A percentile compares a stretch with the other conserved stretches of the same genome.
These are phyloP conservation scores for Alectoris magna DNA, from an alignment of 2,797 vertebrate species.

Conservation along the genomic window DNA sequence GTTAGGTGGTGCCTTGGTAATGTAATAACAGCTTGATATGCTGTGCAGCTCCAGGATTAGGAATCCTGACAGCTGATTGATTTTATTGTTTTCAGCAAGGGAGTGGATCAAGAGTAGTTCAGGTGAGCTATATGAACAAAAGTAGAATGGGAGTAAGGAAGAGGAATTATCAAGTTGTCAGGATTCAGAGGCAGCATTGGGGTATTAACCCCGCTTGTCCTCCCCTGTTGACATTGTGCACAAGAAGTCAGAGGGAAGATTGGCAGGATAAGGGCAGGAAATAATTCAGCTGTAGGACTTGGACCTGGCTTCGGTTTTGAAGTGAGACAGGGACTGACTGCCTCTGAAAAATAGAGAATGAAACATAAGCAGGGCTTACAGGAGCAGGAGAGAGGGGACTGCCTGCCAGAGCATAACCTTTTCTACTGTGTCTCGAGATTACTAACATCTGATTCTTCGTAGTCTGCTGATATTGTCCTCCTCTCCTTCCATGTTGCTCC, in stretches of 20 bases:
- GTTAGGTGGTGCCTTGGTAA: not conserved
- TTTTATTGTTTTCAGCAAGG: fast-evolving
- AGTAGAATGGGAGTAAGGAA: not conserved
- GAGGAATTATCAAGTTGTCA: not conserved
- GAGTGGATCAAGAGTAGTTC: not conserved
- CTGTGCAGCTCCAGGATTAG: not conserved
- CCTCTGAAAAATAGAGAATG: not conserved
- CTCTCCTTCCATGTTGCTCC: not conserved
- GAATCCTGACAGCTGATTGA: fast-evolving
- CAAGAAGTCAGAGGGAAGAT: not conserved
- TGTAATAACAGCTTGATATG: not conserved
- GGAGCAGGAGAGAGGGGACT: not conserved
- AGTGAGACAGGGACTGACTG: not conserved
- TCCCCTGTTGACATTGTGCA: fast-evolving
- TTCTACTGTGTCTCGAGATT: not conserved
- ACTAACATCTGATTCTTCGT: not conserved
- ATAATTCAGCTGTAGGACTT: not conserved
- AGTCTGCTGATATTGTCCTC: not conserved
- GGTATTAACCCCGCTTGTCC: not conserved
- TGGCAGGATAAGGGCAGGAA: fast-evolving
- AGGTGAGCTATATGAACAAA: not conserved
- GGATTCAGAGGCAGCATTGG: not conserved
- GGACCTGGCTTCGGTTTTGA: not conserved
- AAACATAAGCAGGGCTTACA: not conserved
- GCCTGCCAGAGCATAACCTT: not conserved